phyloP scores from a whole-genome alignment of 2,888 invertebrate species.

The Drosophila rubida region DNA sequence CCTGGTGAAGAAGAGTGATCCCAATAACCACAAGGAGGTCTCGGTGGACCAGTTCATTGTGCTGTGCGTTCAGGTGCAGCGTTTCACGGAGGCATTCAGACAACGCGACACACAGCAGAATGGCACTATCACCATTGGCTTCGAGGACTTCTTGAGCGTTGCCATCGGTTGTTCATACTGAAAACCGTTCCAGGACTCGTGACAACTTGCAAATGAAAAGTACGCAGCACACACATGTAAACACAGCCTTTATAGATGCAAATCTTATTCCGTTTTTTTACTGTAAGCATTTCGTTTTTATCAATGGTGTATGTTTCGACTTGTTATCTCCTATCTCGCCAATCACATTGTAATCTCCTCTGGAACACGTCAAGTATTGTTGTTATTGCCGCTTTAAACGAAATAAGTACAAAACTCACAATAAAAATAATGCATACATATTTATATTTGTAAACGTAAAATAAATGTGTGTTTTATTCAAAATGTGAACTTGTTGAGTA shows the following conservation, averaged over 20 bases:
- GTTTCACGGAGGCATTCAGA: conserved; percentile 94
- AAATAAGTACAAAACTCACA: conserved; percentile 66
- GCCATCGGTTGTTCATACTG: conserved; percentile 89
- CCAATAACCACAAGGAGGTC: conserved; percentile 87
- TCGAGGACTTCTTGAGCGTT: conserved; percentile 95
- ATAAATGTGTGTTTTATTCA: conserved; percentile 57
- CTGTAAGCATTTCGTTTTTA: conserved; percentile 45
- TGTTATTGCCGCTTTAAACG: conserved; percentile 39
- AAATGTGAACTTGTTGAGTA: conserved; percentile 49
- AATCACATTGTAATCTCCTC: conserved; percentile 54
- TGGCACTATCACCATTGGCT: conserved; percentile 93
- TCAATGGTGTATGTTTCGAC: conserved; percentile 45
- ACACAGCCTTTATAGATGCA: conserved; percentile 35
- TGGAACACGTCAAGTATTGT: conserved; percentile 57
- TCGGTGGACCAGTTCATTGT: conserved; percentile 96
- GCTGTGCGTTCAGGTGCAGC: conserved; percentile 94
- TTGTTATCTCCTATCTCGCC: conserved; percentile 35
- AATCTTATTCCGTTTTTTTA: conserved; percentile 55
- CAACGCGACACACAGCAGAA: conserved; percentile 91
- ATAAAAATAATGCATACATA: conserved; percentile 49
- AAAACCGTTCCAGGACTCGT: not conserved
- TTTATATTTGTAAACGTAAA: conserved; percentile 59
- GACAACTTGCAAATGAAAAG: conserved; percentile 7
- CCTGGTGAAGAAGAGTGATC: conserved; percentile 89
- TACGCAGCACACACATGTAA: conserved; percentile 22